phyloP scores from a whole-genome alignment of 2,797 vertebrate genomes.

The Pseudochirops cupreus region DNA sequence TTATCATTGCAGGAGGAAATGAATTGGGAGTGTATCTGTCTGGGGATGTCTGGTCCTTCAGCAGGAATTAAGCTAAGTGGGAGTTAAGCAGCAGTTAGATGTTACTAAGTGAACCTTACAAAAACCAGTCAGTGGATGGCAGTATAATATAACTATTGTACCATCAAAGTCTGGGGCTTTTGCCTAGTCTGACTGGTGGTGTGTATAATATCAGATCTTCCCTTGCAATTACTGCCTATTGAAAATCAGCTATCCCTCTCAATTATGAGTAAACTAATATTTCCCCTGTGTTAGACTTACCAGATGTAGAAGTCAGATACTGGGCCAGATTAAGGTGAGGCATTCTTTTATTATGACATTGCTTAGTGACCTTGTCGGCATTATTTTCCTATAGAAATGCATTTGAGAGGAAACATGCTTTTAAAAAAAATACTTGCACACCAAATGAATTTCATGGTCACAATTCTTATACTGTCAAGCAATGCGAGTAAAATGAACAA shows the following conservation, averaged over 20 bases:
- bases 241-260: constrained; percentile 83
- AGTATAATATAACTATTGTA: constrained; percentile 91
- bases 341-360: neutral
- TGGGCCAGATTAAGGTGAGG: constrained; percentile 51
- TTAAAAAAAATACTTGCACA: accelerated
- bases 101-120: constrained; percentile 57
- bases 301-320: constrained; percentile 66
- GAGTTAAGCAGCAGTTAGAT: constrained; percentile 55
- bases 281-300: constrained; percentile 72
- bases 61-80: constrained; percentile 82
- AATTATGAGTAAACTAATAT: constrained; percentile 83
- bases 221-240: constrained; percentile 75
- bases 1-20: constrained; percentile 88
- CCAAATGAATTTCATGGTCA: neutral
- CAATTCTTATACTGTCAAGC: neutral
- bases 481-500: too few relatives aligned
- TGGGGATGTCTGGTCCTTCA: constrained; percentile 88
- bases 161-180: constrained; percentile 12
- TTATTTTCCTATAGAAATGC: constrained; percentile 52
- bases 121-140: constrained; percentile 91
- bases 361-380: constrained; percentile 60
- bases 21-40: constrained; percentile 88
- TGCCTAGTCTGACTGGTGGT: constrained; percentile 62
- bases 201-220: constrained; percentile 72
- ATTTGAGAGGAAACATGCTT: neutral